phyloP scores from a whole-genome alignment of 37 sponge, comb jelly and placozoan genomes.

The Hormiphora californensis region DNA sequence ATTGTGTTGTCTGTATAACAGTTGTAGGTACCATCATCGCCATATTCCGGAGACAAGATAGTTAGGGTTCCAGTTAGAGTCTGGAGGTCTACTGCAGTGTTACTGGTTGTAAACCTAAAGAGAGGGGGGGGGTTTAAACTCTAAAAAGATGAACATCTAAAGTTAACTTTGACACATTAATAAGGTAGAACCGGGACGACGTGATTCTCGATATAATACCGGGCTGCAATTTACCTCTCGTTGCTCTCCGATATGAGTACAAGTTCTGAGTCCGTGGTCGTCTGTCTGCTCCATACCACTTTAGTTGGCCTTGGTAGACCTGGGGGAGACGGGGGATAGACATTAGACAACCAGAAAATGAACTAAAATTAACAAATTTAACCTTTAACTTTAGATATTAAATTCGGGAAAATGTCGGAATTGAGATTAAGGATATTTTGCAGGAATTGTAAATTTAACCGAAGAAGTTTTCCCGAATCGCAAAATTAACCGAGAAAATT shows the following conservation, averaged over 20 bases:
- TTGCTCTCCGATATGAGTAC: not conserved
- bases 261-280: not conserved
- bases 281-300: slow-evolving; percentile 31
- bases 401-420: too few species aligned
- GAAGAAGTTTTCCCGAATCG: not conserved
- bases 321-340: too few species aligned
- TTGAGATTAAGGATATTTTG: too few species aligned
- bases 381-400: too few species aligned
- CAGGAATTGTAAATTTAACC: too few species aligned
- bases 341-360: too few species aligned
- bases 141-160: not conserved
- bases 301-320: not conserved
- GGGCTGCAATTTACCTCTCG: not conserved
- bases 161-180: not conserved
- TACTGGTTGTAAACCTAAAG: not conserved
- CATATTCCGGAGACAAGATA: not conserved
- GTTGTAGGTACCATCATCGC: slow-evolving; percentile 5
- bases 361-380: too few species aligned
- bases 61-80: not conserved
- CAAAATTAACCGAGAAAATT: not conserved
- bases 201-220: not conserved
- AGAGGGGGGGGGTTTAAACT: not conserved
- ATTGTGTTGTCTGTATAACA: slow-evolving; percentile 36
- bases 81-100: not conserved
- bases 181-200: not conserved